Base-by-base conservation (phyloP, 1,140 invertebrate species). In the Drosophila mayri region DNA sequence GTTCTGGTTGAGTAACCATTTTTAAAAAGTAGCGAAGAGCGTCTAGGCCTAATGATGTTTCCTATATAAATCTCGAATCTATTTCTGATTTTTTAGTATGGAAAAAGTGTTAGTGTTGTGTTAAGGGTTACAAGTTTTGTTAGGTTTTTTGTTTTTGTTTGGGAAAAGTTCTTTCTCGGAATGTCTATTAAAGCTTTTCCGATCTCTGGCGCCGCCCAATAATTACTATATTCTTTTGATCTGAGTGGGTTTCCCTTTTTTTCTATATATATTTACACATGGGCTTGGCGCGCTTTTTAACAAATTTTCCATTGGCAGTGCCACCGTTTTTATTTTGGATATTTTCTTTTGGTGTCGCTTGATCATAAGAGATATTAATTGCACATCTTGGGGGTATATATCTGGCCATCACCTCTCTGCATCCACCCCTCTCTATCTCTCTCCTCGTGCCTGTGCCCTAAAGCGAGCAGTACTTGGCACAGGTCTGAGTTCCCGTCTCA, bases 21-120 rank as follows among this genome's bases (percentile, higher is more conserved):
- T 35, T 49, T 49, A 16, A 72, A 72, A 73, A 72, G 55, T 40
- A 72, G 55, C 55, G 44, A 72, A 79, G 67, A 73, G 70, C 68
- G 66, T 68, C 70, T 82, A 86, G 73, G 49, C 49, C 82, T 86
- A 87, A 76, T 86, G 82, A 86, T 87, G 50, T 54, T 54, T 28
- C n/a, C 25, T 50, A 49, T 49, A 58, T 72, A 71, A 59, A 58
- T 71, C 50, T 71, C 50, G 52, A 73, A 77, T 77, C 41, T 76
- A 57, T 78, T 35, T 65, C 28, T 58, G 40, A 71, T 32, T 25
- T 47, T 58, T 50, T 60, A 59, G 54, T 60, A 50, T 40, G 67
- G 70, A 72, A 73, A 73, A 61, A 82, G 61, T 77, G 50, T 59
- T 40, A 20, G 49, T 40, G n/a, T 41, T 71, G 66, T 72, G 10